These are phyloP conservation scores for Channa maculata DNA, from an alignment of 2,113 vertebrate species.

Conservation along the genomic window DNA sequence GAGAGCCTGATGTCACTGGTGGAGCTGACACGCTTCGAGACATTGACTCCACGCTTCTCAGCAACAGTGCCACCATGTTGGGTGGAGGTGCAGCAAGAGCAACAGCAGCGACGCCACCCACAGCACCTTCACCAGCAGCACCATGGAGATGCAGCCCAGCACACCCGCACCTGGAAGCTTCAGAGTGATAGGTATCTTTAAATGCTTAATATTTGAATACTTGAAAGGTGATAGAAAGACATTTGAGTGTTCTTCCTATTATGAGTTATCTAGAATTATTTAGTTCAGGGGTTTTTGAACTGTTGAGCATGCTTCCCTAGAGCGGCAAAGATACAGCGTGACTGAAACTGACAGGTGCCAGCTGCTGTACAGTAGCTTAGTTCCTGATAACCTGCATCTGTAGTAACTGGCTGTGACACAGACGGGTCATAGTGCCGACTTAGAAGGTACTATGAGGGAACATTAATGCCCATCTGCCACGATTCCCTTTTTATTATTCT, in stretches of 20 bases:
- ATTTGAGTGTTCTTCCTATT: background rate
- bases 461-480: too few relatives aligned
- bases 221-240: background rate
- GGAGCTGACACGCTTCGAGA: conserved; percentile 98
- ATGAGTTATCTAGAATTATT: background rate
- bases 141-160: conserved; percentile 97
- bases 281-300: too few relatives aligned
- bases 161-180: conserved; percentile 98
- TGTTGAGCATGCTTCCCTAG: too few relatives aligned
- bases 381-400: too few relatives aligned
- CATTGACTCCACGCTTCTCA: conserved; percentile 95
- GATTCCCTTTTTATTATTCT: too few relatives aligned
- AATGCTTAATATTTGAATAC: background rate
- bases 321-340: too few relatives aligned
- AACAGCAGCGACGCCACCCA: conserved; percentile 96
- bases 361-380: too few relatives aligned
- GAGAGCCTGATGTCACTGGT: conserved; percentile 94
- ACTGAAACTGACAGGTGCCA: too few relatives aligned
- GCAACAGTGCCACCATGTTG: conserved; percentile 98
- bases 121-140: conserved; percentile 98
- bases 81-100: conserved; percentile 99
- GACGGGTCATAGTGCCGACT: too few relatives aligned
- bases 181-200: conserved; percentile 90
- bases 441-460: too few relatives aligned
- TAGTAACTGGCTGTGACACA: too few relatives aligned